Evolutionary conservation across 2,888 invertebrate species (phyloP).

Genomic region (Mycogona germanica): DNA sequence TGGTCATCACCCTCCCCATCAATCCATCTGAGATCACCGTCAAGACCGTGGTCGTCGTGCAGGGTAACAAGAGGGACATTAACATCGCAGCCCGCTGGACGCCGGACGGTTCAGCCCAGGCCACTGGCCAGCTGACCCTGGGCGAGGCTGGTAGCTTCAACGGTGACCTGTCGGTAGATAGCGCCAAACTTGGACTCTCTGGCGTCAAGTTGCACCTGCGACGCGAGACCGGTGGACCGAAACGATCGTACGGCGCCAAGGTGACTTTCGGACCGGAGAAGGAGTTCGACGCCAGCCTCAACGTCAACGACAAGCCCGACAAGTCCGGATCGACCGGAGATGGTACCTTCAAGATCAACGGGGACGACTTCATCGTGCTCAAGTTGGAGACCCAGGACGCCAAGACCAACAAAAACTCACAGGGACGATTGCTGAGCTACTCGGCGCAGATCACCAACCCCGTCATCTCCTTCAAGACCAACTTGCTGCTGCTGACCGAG

Average conservation of each 20-base stretch:
- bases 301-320: conserved; percentile 6
- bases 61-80: conserved; percentile 1
- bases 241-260: conserved; percentile 4
- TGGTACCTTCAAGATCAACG: neutral
- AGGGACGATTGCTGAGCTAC: conserved; percentile 2
- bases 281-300: neutral
- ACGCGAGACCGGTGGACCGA: conserved; percentile 6
- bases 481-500: neutral
- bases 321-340: neutral
- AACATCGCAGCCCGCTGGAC: neutral
- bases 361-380: conserved; percentile 3
- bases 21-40: neutral
- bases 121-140: conserved; percentile 2
- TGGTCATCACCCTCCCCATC: neutral
- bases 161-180: neutral
- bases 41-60: neutral
- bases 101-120: neutral
- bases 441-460: conserved; percentile 1
- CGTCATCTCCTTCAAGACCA: neutral
- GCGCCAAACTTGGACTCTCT: neutral
- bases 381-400: conserved; percentile 1
- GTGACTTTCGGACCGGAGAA: neutral
- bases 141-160: neutral
- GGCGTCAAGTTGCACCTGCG: neutral
- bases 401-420: neutral